Percentiles rank a stretch among this genome's conserved stretches.
These are phyloP conservation scores for Burhinus oedicnemus DNA, from an alignment of 2,113 vertebrate genomes.

Conservation along the genomic window DNA sequence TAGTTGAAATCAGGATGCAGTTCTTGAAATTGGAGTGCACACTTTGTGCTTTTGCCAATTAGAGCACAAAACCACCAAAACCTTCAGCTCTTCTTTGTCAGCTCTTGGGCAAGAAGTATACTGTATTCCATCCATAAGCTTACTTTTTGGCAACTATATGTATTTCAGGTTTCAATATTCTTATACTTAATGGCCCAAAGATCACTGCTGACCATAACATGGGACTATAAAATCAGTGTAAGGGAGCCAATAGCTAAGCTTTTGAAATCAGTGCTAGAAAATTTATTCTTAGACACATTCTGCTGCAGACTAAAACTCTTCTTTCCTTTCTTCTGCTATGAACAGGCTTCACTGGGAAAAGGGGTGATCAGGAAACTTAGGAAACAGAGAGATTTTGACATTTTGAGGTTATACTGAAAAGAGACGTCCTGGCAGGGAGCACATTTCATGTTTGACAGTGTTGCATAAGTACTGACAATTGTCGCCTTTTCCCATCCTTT, in stretches of 20 bases:
- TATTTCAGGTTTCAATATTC: background rate
- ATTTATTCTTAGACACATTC: background rate
- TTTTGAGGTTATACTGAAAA: slow-evolving; percentile 71
- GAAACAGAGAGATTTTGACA: slow-evolving; percentile 42
- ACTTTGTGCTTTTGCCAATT: background rate
- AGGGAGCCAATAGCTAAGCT: background rate
- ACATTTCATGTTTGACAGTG: slow-evolving; percentile 40
- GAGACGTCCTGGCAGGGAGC: slow-evolving; percentile 29
- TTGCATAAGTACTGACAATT: slow-evolving; percentile 35
- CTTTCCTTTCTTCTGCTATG: background rate
- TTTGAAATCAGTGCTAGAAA: background rate
- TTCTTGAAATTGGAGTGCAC: background rate
- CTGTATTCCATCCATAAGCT: background rate
- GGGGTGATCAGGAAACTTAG: background rate
- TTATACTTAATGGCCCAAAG: background rate
- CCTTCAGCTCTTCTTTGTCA: background rate
- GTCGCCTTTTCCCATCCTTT: slow-evolving; percentile 1
- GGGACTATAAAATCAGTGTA: background rate
- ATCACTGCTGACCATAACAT: background rate
- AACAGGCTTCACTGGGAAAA: slow-evolving; percentile 4
- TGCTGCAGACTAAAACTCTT: background rate
- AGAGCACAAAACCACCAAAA: background rate
- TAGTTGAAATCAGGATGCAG: background rate
- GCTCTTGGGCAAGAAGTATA: background rate
- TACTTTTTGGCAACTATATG: background rate